Evolutionary conservation across 2,113 vertebrate species (phyloP).

Genomic region (Perognathus longimembris): DNA sequence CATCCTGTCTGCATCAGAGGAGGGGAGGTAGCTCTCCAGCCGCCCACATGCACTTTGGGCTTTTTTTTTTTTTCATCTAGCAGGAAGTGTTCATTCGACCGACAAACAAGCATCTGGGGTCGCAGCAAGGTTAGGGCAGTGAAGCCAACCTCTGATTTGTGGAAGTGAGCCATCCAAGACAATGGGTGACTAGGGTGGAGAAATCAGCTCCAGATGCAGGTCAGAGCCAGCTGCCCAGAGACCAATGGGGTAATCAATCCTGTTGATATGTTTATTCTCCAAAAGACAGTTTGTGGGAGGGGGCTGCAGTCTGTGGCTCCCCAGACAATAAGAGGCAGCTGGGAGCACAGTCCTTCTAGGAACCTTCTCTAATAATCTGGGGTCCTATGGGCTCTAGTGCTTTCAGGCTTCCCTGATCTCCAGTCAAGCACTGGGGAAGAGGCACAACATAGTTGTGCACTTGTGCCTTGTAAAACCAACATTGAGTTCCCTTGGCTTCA

Average conservation of each 20-base stretch:
- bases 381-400: background rate
- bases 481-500: background rate
- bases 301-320: background rate
- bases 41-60: constrained; percentile 23
- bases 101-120: constrained; percentile 74
- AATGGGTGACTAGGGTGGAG: constrained; percentile 64
- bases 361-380: background rate
- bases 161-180: constrained; percentile 65
- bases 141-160: constrained; percentile 66
- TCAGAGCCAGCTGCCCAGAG: constrained; percentile 64
- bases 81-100: constrained; percentile 72
- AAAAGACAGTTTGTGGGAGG: constrained; percentile 35
- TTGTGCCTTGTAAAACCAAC: background rate
- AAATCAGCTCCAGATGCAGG: constrained; percentile 72
- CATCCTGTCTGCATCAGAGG: constrained; percentile 63
- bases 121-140: constrained; percentile 65
- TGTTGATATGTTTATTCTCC: constrained; percentile 71
- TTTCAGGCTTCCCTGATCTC: background rate
- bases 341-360: background rate
- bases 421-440: background rate
- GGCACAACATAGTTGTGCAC: background rate
- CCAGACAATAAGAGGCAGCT: constrained; percentile 73
- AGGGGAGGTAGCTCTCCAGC: background rate
- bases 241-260: constrained; percentile 71
- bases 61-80: background rate